Base-by-base conservation (phyloP, 2,888 invertebrate genomes). In the Lycocerus yunnanus region DNA sequence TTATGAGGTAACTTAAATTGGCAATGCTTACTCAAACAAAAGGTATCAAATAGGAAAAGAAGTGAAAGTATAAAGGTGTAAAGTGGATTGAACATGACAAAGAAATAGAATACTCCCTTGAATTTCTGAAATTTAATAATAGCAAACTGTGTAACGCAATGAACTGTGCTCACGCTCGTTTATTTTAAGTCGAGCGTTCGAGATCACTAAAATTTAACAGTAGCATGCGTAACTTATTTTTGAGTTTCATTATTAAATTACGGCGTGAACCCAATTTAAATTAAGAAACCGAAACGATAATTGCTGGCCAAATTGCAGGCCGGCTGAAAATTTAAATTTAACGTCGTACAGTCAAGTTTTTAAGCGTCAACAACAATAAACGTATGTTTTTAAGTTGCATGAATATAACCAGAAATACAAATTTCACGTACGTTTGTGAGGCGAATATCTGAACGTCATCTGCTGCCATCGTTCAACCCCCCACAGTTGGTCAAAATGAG, bases 121-220 rank as follows among this genome's bases (percentile, higher is more conserved):
- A 78, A 78, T 76, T 77, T 78, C 77, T 78, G 74, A 80, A 80
- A 81, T 81, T 81, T 80, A 80, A 81, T 81, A 81, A 81, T 78
- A 77, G 80, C 79, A 79, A 80, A 79, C 80, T 77, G 75, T 77
- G 79, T 78, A 79, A 81, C 78, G 78, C 80, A 81, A 80, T 80
- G 81, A 79, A 79, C 78, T 79, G 81, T 81, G 79, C 78, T 80
- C 80, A 78, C 77, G 76, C 77, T 76, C 76, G 78, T 79, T 80
- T 78, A 78, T 81, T 79, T 77, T 66, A 72, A 72, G 69, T 69
- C 69, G 16, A 65, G 16, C 65, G 69, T 66, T 69, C 66, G 59
- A 60, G 68, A 72, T 75, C 72, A 72, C 24, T 69, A 61, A 69
- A 72, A 75, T 72, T 72, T 72, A 72, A 72, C 71, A 74, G 74